A percentile compares a stretch with the other conserved stretches of the same genome.
These are phyloP conservation scores for Alauda arvensis DNA, from an alignment of 2,797 vertebrate species.

Conservation along the genomic window DNA sequence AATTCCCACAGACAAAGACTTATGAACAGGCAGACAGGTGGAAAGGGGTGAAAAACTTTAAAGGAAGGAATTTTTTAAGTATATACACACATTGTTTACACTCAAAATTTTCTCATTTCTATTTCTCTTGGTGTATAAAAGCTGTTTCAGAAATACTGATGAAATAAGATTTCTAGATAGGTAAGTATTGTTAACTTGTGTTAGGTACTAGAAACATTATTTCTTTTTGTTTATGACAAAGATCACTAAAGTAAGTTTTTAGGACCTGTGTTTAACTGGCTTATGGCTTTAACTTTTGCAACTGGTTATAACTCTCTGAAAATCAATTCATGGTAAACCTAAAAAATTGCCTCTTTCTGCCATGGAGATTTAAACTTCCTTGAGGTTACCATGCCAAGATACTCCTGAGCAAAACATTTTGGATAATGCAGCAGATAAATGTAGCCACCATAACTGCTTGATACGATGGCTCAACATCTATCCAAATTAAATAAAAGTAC, in stretches of 20 bases:
- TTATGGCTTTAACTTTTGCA: background rate
- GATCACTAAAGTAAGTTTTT: background rate
- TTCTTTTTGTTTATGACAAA: background rate
- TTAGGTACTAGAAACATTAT: background rate
- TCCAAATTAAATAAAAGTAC: conserved; percentile 40
- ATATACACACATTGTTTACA: background rate
- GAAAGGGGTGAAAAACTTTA: background rate
- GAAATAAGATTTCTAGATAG: background rate
- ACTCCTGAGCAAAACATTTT: background rate
- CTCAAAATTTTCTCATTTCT: background rate
- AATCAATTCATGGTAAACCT: background rate
- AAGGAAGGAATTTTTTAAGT: background rate
- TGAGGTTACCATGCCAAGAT: background rate
- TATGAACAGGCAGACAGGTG: background rate
- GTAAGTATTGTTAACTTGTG: background rate
- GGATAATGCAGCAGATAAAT: background rate
- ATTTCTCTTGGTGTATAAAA: background rate
- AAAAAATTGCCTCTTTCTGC: background rate
- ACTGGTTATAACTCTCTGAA: background rate
- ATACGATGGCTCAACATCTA: background rate
- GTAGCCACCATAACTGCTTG: background rate
- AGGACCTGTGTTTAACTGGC: background rate
- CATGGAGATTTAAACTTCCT: background rate
- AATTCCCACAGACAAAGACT: background rate
- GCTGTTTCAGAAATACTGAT: background rate